phyloP scores from a whole-genome alignment of 2,797 vertebrate species.

The Synaphobranchus kaupii region DNA sequence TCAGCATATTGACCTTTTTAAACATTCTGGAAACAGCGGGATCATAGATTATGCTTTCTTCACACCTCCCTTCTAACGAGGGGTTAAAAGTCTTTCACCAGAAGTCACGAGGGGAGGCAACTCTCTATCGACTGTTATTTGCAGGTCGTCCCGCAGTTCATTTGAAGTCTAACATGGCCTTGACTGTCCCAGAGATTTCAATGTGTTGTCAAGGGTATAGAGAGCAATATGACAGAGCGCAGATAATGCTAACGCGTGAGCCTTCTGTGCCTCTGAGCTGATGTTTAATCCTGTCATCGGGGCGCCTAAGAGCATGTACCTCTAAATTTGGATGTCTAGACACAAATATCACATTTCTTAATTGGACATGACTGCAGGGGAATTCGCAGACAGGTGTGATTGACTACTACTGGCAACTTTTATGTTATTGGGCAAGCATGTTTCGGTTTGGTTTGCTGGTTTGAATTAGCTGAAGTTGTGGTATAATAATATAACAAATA shows the following conservation, averaged over 20 bases:
- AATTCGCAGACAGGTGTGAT: not conserved
- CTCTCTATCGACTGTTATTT: slow-evolving; percentile 56
- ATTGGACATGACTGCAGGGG: not conserved
- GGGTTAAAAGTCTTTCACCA: slow-evolving; percentile 36
- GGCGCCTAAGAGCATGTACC: not conserved
- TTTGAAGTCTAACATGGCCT: slow-evolving; percentile 38
- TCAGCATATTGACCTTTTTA: slow-evolving; percentile 79
- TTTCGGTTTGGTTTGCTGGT: not conserved
- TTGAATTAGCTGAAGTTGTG: not conserved
- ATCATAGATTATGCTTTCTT: slow-evolving; percentile 37
- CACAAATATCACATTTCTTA: not conserved
- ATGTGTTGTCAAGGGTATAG: not conserved
- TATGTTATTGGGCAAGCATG: not conserved
- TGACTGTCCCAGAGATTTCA: slow-evolving; percentile 14
- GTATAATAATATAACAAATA: not conserved
- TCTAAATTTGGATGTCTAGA: not conserved
- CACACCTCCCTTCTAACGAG: slow-evolving; percentile 23
- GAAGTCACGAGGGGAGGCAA: slow-evolving; percentile 3
- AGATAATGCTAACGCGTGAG: not conserved
- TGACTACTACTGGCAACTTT: not conserved
- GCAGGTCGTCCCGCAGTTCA: slow-evolving; percentile 24
- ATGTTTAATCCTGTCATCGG: slow-evolving; percentile 8
- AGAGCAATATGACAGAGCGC: not conserved
- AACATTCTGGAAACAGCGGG: slow-evolving; percentile 62
- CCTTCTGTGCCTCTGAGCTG: not conserved